Percentiles rank a stretch among this genome's conserved stretches.
phyloP scores from a whole-genome alignment of 2,797 vertebrate species.

The Tokudaia tokunoshimensis region DNA sequence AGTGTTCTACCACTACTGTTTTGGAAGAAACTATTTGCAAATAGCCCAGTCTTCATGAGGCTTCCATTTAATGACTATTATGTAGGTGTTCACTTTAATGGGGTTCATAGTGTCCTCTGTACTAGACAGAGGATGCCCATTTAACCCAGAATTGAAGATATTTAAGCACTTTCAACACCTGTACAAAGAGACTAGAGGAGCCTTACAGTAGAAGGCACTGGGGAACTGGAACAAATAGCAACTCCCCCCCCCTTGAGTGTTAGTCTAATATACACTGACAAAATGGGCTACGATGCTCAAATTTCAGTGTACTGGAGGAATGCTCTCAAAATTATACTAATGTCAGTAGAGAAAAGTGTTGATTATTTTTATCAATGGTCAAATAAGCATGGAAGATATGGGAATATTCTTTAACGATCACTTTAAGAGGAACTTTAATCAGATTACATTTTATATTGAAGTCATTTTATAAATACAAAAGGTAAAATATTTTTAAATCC shows the following conservation, averaged over 20 bases:
- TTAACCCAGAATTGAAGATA: not conserved
- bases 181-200: not conserved
- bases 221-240: not conserved
- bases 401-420: not conserved
- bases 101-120: accelerated
- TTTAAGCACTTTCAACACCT: not conserved
- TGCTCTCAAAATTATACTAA: not conserved
- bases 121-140: not conserved
- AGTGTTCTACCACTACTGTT: not conserved
- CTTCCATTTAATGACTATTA: not conserved
- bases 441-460: not conserved
- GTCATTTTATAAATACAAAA: conserved; percentile 21
- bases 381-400: not conserved
- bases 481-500: not conserved
- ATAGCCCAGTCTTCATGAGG: not conserved
- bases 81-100: not conserved
- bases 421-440: not conserved
- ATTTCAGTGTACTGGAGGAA: not conserved
- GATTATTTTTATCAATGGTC: not conserved
- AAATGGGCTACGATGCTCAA: not conserved
- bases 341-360: not conserved
- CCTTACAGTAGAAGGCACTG: not conserved
- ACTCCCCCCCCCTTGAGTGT: not conserved
- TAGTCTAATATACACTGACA: not conserved
- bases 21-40: not conserved